phyloP scores from a whole-genome alignment of 2,113 vertebrate genomes.

The Pteropus alecto region DNA sequence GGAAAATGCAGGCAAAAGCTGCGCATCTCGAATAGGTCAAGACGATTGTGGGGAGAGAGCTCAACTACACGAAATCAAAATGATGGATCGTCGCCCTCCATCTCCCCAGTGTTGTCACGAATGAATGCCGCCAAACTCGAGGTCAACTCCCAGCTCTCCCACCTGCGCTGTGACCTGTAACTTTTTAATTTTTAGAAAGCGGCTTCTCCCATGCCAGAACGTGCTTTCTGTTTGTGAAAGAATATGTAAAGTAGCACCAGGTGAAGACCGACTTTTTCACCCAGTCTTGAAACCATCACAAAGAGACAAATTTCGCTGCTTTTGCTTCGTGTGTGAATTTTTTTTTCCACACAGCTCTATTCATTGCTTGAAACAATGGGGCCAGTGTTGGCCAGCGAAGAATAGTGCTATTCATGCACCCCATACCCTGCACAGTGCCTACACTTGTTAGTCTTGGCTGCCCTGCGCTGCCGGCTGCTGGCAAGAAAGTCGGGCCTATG shows the following conservation, averaged over 20 bases:
- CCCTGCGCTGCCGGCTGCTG: conserved; percentile 22
- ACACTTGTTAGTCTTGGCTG: conserved; percentile 55
- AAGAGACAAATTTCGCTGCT: conserved; percentile 71
- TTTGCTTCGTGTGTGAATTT: conserved; percentile 46
- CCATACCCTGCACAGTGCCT: conserved; percentile 53
- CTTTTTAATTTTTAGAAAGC: conserved; percentile 50
- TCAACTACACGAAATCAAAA: neutral
- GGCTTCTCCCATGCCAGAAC: conserved; percentile 54
- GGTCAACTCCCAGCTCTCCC: conserved; percentile 21
- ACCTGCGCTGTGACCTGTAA: conserved; percentile 62
- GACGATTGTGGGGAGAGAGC: neutral
- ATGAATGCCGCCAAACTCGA: neutral
- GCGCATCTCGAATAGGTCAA: neutral
- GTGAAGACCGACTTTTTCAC: conserved; percentile 74
- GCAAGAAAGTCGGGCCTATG: conserved; percentile 56
- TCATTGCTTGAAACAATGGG: conserved; percentile 51
- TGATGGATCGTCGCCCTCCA: neutral
- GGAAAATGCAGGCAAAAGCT: neutral
- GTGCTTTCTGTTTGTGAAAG: conserved; percentile 58
- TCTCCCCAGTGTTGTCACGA: neutral
- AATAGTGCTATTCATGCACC: conserved; percentile 51
- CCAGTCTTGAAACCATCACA: conserved; percentile 71
- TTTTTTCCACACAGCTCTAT: conserved; percentile 54
- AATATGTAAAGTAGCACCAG: conserved; percentile 75
- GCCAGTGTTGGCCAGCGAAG: conserved; percentile 49